Evolutionary conservation across 2,113 vertebrate genomes (phyloP).

Genomic region (Labrus mixtus): DNA sequence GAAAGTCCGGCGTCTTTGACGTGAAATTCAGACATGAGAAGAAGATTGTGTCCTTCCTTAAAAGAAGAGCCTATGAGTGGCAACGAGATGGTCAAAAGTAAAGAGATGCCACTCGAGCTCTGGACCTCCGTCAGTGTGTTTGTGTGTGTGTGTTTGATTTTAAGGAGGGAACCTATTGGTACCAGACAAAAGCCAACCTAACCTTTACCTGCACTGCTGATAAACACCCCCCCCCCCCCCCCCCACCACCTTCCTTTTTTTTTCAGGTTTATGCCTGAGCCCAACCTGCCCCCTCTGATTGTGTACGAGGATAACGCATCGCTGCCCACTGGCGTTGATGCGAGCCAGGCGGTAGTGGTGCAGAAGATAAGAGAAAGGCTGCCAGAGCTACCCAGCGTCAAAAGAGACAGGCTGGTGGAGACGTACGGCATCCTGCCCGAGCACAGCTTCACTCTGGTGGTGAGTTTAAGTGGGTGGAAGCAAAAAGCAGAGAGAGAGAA

Average conservation of each 20-base stretch:
- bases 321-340: conserved; percentile 80
- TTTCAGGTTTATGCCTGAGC: conserved; percentile 96
- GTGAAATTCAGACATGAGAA: background rate
- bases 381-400: conserved; percentile 91
- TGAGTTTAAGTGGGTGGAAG: conserved; percentile 74
- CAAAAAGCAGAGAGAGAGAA: background rate
- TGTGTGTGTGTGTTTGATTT: conserved; percentile 5
- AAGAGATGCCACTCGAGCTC: conserved; percentile 16
- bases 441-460: conserved; percentile 92
- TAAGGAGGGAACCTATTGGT: conserved; percentile 15
- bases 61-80: background rate
- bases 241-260: background rate
- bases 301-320: conserved; percentile 88
- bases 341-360: conserved; percentile 88
- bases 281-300: conserved; percentile 95
- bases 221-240: conserved; percentile 21
- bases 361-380: conserved; percentile 86
- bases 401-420: conserved; percentile 87
- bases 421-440: conserved; percentile 90
- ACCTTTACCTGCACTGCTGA: conserved; percentile 45
- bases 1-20: background rate
- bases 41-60: background rate
- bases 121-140: background rate
- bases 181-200: conserved; percentile 26
- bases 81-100: conserved; percentile 34